phyloP scores from a whole-genome alignment of 2,113 vertebrate species.

The Leptodactylus fuscus region DNA sequence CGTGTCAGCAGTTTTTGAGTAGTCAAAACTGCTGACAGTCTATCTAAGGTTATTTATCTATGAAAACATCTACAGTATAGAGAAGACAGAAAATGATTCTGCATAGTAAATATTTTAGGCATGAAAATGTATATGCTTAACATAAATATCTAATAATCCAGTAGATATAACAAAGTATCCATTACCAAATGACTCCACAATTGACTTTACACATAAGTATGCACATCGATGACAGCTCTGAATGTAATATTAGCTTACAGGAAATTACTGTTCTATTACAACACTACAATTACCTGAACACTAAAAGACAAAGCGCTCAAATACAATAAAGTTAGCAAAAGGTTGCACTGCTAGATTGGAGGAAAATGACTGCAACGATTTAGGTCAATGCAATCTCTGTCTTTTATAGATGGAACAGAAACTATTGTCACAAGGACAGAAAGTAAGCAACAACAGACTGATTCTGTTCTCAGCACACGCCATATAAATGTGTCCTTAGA shows the following conservation, averaged over 20 bases:
- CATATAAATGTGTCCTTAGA: conserved; percentile 15
- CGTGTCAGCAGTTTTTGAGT: too few species aligned
- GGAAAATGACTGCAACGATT: neutral
- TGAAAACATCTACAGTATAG: too few species aligned
- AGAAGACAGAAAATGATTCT: too few species aligned
- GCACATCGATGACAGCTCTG: neutral
- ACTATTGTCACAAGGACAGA: neutral
- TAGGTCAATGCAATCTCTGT: neutral
- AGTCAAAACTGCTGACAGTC: too few species aligned
- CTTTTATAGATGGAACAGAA: neutral
- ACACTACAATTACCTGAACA: neutral
- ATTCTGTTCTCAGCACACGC: neutral
- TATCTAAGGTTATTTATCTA: too few species aligned
- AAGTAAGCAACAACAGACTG: neutral
- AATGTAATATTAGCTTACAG: neutral
- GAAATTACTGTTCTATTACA: neutral
- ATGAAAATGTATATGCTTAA: too few species aligned
- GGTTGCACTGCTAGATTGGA: neutral
- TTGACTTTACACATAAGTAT: neutral
- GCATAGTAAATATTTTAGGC: too few species aligned
- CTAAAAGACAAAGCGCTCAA: neutral
- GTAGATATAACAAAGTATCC: neutral
- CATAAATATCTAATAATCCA: too few species aligned
- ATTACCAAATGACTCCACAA: neutral
- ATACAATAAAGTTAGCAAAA: neutral